Base-by-base conservation (phyloP, 2,797 vertebrate genomes). In the Tenualosa ilisha region DNA sequence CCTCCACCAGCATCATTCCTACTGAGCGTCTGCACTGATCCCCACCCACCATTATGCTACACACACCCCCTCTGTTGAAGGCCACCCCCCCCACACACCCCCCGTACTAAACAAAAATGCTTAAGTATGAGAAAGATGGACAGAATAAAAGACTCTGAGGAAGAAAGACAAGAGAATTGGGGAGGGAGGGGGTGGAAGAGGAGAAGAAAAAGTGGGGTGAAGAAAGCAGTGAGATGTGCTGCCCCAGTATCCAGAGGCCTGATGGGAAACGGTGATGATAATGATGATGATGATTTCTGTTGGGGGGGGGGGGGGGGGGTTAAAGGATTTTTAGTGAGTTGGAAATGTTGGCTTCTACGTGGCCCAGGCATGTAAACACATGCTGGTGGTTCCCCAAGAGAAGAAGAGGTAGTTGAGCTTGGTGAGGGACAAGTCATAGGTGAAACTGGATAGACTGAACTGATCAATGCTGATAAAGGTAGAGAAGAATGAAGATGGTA, bases 1-100 rank as follows among this genome's bases (percentile, higher is more conserved):
- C 97, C 89, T 96, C 97, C 90, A 97, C 97, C 88, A 97, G 96
- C 92, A 96, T 98, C 94, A 96, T 98, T 97, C 97, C 11, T 99
- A 98, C 92, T 99, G 97, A 99, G 93, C 90, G 91, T 90, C 91
- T 89, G 92, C 91, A 91, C 93, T 90, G 89, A 89, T 24, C 82
- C 87, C 31, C 37, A 6, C 68, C 68, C 68, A 75, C 15, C 15
- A 75, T 37, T 17, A 75, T 31, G 31, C 11, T 31, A 37, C 63
- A 13, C 68, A 43, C 17, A 17, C 37, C 68, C 37, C 37, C 31
- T 75, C 68, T 20, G 68, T 37, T 37, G 63, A 68, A 75, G 31
- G 31, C 37, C 31, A 40, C 37, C 1, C 40, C 37, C 12, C 68
- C 85, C 75, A 26, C 54, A 13, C 51, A 53, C 22, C 2, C 31